Evolutionary conservation across 2,888 invertebrate genomes (phyloP).

Genomic region (Amiota mariae): DNA sequence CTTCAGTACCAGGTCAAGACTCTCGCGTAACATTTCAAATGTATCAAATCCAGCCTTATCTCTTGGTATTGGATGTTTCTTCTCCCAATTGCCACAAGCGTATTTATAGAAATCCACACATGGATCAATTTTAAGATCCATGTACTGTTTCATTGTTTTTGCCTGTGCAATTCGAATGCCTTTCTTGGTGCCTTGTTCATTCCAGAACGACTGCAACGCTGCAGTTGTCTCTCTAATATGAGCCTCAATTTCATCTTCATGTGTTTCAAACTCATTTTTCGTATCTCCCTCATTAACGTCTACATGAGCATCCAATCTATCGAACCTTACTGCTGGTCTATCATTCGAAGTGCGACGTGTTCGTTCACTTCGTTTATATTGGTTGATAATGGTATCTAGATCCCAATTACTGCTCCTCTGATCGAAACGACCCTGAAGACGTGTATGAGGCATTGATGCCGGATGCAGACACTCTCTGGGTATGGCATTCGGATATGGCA

Average conservation of each 20-base stretch:
- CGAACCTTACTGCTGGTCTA: neutral
- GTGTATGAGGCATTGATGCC: slow-evolving; percentile 15
- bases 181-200: slow-evolving; percentile 70
- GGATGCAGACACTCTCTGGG: slow-evolving; percentile 69
- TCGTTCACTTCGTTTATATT: slow-evolving; percentile 23
- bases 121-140: slow-evolving; percentile 83
- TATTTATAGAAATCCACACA: slow-evolving; percentile 90
- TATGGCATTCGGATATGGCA: slow-evolving; percentile 76
- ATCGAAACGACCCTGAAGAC: slow-evolving; percentile 2
- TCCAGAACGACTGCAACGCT: slow-evolving; percentile 67
- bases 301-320: neutral
- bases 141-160: slow-evolving; percentile 83
- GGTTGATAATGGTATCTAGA: slow-evolving; percentile 20
- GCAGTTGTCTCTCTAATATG: slow-evolving; percentile 44
- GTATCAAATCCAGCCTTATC: slow-evolving; percentile 92
- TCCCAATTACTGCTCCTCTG: slow-evolving; percentile 2
- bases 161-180: slow-evolving; percentile 79
- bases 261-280: slow-evolving; percentile 22
- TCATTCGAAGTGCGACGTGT: slow-evolving; percentile 35
- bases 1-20: slow-evolving; percentile 81
- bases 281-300: slow-evolving; percentile 47
- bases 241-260: slow-evolving; percentile 21
- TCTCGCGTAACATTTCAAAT: slow-evolving; percentile 90
- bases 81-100: slow-evolving; percentile 90
- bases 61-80: slow-evolving; percentile 88